phyloP scores from a whole-genome alignment of 2,888 invertebrate genomes.

The Noctua janthe region DNA sequence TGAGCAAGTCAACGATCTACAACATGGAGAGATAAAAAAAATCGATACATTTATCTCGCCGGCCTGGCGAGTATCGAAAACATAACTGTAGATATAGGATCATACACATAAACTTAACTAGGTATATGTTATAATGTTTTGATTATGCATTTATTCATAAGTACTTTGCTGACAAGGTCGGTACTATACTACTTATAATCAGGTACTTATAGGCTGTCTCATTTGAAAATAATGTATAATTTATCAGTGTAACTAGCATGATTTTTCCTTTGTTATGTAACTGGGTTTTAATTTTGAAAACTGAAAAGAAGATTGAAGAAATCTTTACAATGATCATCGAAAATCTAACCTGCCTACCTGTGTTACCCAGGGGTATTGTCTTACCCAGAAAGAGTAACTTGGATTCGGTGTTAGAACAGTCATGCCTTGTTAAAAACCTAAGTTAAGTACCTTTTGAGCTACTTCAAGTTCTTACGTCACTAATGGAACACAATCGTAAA shows the following conservation, averaged over 20 bases:
- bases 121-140: neutral
- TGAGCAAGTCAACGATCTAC: constrained; percentile 28
- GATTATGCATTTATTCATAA: neutral
- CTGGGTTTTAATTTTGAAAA: neutral
- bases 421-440: neutral
- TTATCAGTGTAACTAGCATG: neutral
- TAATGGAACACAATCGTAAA: too few relatives aligned
- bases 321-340: neutral
- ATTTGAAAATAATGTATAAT: neutral
- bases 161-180: neutral
- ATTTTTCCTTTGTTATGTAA: too few relatives aligned
- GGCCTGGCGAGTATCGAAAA: neutral
- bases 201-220: neutral
- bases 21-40: neutral
- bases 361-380: neutral
- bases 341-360: neutral
- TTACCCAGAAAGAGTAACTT: neutral
- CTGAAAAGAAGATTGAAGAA: neutral
- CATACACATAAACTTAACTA: neutral
- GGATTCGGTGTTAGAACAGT: neutral
- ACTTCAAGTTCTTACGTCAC: too few relatives aligned
- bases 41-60: constrained; percentile 5
- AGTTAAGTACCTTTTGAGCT: too few relatives aligned
- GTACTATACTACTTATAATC: neutral
- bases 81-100: neutral